phyloP scores from a whole-genome alignment of 2,113 vertebrate species.

The Petroica traversi region DNA sequence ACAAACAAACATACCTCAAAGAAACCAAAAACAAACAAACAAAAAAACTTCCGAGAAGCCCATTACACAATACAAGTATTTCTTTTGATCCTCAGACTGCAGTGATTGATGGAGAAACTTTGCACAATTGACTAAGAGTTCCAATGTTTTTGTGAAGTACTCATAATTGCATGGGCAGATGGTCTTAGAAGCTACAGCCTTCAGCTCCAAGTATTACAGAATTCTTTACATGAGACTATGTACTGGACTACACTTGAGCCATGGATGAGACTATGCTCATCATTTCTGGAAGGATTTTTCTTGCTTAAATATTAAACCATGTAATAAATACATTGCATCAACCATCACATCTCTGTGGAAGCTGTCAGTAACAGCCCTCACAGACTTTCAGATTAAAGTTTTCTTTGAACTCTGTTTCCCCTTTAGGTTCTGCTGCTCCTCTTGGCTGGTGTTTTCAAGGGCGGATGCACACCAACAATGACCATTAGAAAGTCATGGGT shows the following conservation, averaged over 20 bases:
- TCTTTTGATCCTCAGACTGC: not conserved
- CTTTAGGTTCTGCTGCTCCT: not conserved
- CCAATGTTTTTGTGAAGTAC: not conserved
- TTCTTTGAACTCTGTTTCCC: not conserved
- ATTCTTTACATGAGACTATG: not conserved
- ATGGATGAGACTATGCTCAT: not conserved
- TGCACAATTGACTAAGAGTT: fast-evolving
- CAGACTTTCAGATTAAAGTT: not conserved
- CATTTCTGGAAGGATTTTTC: not conserved
- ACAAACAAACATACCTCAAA: no score
- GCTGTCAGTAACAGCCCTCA: not conserved
- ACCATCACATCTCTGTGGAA: not conserved
- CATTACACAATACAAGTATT: not conserved
- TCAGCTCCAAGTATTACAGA: not conserved
- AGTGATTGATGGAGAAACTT: not conserved
- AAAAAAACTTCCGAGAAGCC: not conserved
- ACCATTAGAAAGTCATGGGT: not conserved
- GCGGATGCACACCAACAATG: not conserved
- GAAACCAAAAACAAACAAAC: no score
- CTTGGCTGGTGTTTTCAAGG: not conserved
- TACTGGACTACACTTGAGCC: not conserved
- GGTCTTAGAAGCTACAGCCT: not conserved
- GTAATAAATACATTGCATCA: not conserved
- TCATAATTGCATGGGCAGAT: not conserved
- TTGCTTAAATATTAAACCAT: not conserved